Base-by-base conservation (phyloP, 2,113 vertebrate genomes). In the Antidorcas marsupialis region DNA sequence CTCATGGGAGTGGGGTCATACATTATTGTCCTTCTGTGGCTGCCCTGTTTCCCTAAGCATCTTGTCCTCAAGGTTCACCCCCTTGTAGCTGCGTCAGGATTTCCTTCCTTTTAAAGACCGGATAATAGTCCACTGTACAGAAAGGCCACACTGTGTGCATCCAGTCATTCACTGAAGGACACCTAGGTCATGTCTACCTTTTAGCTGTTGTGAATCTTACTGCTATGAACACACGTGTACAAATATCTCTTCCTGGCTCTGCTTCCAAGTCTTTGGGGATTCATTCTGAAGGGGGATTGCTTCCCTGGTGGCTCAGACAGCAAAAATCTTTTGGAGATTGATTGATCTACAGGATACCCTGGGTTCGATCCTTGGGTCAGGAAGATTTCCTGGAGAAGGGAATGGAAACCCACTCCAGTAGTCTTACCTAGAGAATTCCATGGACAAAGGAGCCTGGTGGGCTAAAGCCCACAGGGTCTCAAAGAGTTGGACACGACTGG, bases 1-100 rank as follows among this genome's bases (percentile, higher is more conserved):
- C 60, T 36, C 60, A 0, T 0, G 0, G 7, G 17, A 17, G 76
- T 7, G 33, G 71, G 5, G 0, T 15, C 7, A 0, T 0, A 1
- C 21, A 0, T 0, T 2, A 0, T 27, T 16, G 12, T 47, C 19
- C 30, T 47, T 78, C 43, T n/a, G 19, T 5, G 21, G 5, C 53
- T 5, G 89, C 55, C 76, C 11, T 0, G 0, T 30, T 39, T 81
- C 89, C 14, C 33, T 8, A 3, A 27, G 43, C 23, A 0, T 9
- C 3, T 0, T 14, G 55, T 28, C 67, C 28, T 43, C 15, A 5
- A 6, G 43, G 21, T 19, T 16, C 21, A 3, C 9, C 30, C 14
- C 1, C 2, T 6, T 21, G 21, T 1, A 2, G 13, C 5, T 23
- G 39, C 17, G 21, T n/a, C 39, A 7, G 21, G 6, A 27, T 3